These are phyloP conservation scores for Chaenogobius annularis DNA, from an alignment of 2,113 vertebrate species.

Conservation along the genomic window DNA sequence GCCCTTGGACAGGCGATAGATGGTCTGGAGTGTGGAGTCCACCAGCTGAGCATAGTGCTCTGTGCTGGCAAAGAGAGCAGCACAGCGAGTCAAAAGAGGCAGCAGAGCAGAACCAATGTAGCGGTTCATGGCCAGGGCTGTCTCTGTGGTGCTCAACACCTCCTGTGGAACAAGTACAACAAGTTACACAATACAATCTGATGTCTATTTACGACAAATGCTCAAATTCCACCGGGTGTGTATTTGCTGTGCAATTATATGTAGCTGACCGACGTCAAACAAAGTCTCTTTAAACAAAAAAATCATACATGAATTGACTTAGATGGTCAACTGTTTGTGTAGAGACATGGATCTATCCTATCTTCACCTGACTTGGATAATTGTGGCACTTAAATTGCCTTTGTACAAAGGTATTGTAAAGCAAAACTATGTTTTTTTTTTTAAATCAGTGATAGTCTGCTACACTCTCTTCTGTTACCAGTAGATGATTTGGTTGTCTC, in stretches of 20 bases:
- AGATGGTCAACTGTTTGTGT: too few relatives aligned
- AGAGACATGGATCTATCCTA: too few relatives aligned
- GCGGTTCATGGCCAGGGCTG: constrained; percentile 90
- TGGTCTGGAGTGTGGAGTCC: constrained; percentile 92
- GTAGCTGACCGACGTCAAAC: not conserved
- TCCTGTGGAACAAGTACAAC: constrained; percentile 74
- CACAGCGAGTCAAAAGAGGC: constrained; percentile 92
- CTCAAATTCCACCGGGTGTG: not conserved
- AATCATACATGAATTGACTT: too few relatives aligned
- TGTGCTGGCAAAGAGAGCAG: constrained; percentile 89
- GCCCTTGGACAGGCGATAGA: constrained; percentile 95
- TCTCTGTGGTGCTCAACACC: constrained; percentile 90
- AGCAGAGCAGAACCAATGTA: constrained; percentile 93
- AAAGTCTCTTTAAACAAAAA: too few relatives aligned
- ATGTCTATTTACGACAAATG: not conserved
- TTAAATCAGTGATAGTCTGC: too few relatives aligned
- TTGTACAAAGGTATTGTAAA: too few relatives aligned
- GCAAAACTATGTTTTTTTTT: too few relatives aligned
- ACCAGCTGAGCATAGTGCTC: constrained; percentile 88
- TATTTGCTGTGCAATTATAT: not conserved
- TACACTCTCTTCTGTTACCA: too few relatives aligned
- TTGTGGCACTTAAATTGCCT: too few relatives aligned
- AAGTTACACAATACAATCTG: not conserved
- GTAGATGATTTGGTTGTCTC: not conserved
- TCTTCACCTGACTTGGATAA: too few relatives aligned